Conservation (phyloP, 2,797 vertebrate genomes). For the Macropodus opercularis region DNA sequence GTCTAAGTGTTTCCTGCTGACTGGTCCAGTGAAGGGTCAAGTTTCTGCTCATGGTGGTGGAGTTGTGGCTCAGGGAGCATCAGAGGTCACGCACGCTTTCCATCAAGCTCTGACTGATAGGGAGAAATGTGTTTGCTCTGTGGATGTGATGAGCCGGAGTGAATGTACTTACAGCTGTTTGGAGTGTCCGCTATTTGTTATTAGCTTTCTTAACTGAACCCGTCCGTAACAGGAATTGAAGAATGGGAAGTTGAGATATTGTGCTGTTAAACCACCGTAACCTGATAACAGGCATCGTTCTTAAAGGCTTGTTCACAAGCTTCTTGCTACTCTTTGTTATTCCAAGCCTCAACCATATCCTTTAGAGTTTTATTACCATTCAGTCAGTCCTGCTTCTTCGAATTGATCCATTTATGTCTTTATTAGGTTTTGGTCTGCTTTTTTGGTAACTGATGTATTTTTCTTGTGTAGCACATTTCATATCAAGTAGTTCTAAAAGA, state of each 20-base stretch:
- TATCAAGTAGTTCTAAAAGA: constrained; percentile 24
- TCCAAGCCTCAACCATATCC: constrained; percentile 28
- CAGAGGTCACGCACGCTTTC: constrained; percentile 23
- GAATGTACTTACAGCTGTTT: background rate
- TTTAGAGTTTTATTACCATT: constrained; percentile 48
- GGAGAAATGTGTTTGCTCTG: background rate
- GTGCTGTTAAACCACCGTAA: constrained; percentile 19
- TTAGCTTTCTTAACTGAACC: no score
- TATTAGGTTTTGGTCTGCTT: constrained; percentile 31
- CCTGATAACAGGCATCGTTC: constrained; percentile 14
- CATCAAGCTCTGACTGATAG: constrained; percentile 24
- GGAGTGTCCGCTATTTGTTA: constrained; percentile 7
- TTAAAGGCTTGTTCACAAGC: constrained; percentile 37
- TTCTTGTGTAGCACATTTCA: background rate
- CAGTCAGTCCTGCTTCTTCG: constrained; percentile 17
- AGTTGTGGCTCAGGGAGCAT: constrained; percentile 37
- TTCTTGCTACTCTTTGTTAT: constrained; percentile 37
- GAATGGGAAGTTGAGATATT: background rate
- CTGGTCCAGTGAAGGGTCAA: constrained; percentile 23
- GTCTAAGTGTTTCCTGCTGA: constrained; percentile 31
- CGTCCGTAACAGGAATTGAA: background rate
- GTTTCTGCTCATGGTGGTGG: constrained; percentile 34
- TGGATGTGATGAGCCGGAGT: background rate
- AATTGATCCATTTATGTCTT: constrained; percentile 43
- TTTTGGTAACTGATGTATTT: constrained; percentile 28